phyloP scores from a whole-genome alignment of 2,888 invertebrate genomes.

The Nysson spinosus region DNA sequence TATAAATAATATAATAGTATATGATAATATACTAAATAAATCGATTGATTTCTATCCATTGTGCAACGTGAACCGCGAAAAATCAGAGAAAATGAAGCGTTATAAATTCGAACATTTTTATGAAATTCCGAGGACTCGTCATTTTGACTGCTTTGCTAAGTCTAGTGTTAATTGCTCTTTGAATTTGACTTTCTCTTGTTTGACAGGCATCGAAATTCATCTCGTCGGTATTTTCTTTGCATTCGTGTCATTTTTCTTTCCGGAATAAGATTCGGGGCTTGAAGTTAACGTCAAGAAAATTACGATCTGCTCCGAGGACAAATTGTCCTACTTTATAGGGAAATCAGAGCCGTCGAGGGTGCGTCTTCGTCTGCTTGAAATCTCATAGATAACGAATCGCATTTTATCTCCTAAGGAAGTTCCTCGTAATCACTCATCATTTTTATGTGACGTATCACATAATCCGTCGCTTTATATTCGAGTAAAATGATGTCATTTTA shows the following conservation, averaged over 20 bases:
- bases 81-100: too few relatives aligned
- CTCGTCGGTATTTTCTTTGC: slow-evolving; percentile 15
- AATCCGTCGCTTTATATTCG: not conserved
- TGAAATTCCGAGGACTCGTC: too few relatives aligned
- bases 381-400: not conserved
- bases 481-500: not conserved
- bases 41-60: too few relatives aligned
- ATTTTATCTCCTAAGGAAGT: not conserved
- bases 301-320: slow-evolving; percentile 10
- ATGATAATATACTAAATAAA: too few relatives aligned
- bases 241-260: slow-evolving; percentile 22
- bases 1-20: too few relatives aligned
- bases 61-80: too few relatives aligned
- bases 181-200: too few relatives aligned
- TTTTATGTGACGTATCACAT: not conserved
- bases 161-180: too few relatives aligned
- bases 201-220: too few relatives aligned
- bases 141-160: too few relatives aligned
- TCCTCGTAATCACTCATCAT: not conserved
- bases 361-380: not conserved
- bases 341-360: not conserved
- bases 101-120: too few relatives aligned
- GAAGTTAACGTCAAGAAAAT: slow-evolving; percentile 11
- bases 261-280: not conserved
- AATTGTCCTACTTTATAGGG: slow-evolving; percentile 15